These are phyloP conservation scores for Octonoba sinensis DNA, from an alignment of 2,888 invertebrate genomes.

Conservation along the genomic window DNA sequence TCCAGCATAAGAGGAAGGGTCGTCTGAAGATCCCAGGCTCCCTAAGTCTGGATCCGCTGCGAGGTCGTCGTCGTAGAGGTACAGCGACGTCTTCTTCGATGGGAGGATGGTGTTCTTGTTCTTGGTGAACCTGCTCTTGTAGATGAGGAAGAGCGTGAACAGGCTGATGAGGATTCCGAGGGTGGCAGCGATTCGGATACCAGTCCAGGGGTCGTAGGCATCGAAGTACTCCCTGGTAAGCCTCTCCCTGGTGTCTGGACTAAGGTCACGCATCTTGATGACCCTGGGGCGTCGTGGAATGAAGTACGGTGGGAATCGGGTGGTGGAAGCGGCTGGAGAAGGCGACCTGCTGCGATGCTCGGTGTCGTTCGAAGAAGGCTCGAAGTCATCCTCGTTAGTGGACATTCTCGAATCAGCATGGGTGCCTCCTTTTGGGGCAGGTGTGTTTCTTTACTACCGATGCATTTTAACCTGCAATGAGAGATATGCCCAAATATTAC, in stretches of 20 bases:
- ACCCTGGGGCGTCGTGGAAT: slow-evolving; percentile 47
- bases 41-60: slow-evolving; percentile 11
- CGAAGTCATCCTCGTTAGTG: slow-evolving; percentile 24
- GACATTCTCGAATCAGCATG: slow-evolving; percentile 17
- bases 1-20: slow-evolving; percentile 14
- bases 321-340: not conserved
- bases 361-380: slow-evolving; percentile 21
- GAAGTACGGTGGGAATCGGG: slow-evolving; percentile 38
- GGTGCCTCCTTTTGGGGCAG: no score
- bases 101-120: slow-evolving; percentile 26
- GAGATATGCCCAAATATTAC: no score
- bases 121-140: slow-evolving; percentile 82
- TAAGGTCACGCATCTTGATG: slow-evolving; percentile 55
- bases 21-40: slow-evolving; percentile 21
- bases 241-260: slow-evolving; percentile 36
- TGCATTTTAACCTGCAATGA: no score
- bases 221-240: slow-evolving; percentile 79
- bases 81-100: slow-evolving; percentile 32
- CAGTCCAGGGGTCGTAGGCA: slow-evolving; percentile 94
- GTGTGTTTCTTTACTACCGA: no score
- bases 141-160: slow-evolving; percentile 90
- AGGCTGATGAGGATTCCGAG: slow-evolving; percentile 91
- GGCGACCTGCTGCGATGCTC: slow-evolving; percentile 4
- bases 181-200: slow-evolving; percentile 90
- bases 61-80: slow-evolving; percentile 44